Base-by-base conservation (phyloP, 2,888 invertebrate species). In the Synanthedon andrenaeformis region DNA sequence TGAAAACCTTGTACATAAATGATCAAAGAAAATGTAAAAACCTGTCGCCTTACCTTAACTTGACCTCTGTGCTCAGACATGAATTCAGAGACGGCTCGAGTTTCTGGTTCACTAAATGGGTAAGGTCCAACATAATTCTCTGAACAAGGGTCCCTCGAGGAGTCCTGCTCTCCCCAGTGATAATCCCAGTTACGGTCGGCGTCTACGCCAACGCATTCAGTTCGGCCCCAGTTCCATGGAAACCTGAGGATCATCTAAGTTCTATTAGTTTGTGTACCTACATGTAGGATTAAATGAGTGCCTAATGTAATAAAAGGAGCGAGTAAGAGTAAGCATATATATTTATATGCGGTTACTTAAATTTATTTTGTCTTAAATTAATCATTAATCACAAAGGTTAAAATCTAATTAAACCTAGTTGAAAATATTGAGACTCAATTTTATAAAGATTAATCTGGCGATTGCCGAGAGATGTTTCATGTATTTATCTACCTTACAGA, bases 21-120 rank as follows among this genome's bases (percentile, higher is more conserved):
- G 35, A 35, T 35, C 35, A 35, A 23, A 3, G 35, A 10, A 8
- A 35, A 35, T 35, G 6, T 2, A 35, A 35, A 35, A 35, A 3
- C n/a, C 8, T 35, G 8, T 35, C 28, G 28, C 8, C 23, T 45
- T 64, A 90, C 89, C 85, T 92, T 89, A 19, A 92, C 90, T 58
- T 90, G 88, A 58, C 91, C 90, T 58, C 85, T 78, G 61, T 89
- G 84, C 61, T 91, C 89, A 55, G 89, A 73, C 12, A 91, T 66
- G 63, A 91, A 91, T 57, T 90, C 89, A 0, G 92, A 90, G 42
- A 93, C 88, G 0, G 92, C 91, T 59, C 88, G 84, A 0, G 92
- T 93, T 79, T 95, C 95, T 0, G 93, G 93, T 66, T 95, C 95
- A 5, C 94, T 94, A 72, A 94, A 94, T 3, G 93, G 90, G 17